These are phyloP conservation scores for Clunio marinus DNA, from an alignment of 2,888 invertebrate genomes.

Conservation along the genomic window DNA sequence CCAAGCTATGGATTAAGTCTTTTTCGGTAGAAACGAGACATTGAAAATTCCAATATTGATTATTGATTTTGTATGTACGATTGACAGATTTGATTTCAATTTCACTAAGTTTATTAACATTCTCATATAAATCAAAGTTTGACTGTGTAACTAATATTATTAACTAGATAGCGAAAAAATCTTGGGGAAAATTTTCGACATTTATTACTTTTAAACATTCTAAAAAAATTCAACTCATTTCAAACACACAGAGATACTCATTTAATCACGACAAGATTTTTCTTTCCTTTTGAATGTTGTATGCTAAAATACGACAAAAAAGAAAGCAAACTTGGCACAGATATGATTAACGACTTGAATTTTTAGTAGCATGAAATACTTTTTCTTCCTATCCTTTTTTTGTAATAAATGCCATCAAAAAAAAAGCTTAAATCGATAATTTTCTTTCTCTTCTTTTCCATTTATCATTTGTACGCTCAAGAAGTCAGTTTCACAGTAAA, in stretches of 20 bases:
- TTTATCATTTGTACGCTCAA: neutral
- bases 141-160: neutral
- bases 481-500: neutral
- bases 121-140: too few relatives aligned
- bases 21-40: too few relatives aligned
- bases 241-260: too few relatives aligned
- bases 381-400: neutral
- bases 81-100: too few relatives aligned
- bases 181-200: too few relatives aligned
- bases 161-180: neutral
- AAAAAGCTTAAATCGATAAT: slow-evolving; percentile 7
- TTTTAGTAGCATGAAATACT: neutral
- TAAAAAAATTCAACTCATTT: too few relatives aligned
- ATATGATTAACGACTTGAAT: slow-evolving; percentile 23
- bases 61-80: too few relatives aligned
- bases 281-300: neutral
- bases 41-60: too few relatives aligned
- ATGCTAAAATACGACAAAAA: neutral
- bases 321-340: neutral
- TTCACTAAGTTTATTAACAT: too few relatives aligned
- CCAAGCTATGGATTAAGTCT: too few relatives aligned
- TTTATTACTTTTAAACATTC: too few relatives aligned
- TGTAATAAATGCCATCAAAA: neutral
- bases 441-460: neutral
- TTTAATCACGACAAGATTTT: neutral